Base-by-base conservation (phyloP, 2,797 vertebrate species). In the Distichodus sexfasciatus region DNA sequence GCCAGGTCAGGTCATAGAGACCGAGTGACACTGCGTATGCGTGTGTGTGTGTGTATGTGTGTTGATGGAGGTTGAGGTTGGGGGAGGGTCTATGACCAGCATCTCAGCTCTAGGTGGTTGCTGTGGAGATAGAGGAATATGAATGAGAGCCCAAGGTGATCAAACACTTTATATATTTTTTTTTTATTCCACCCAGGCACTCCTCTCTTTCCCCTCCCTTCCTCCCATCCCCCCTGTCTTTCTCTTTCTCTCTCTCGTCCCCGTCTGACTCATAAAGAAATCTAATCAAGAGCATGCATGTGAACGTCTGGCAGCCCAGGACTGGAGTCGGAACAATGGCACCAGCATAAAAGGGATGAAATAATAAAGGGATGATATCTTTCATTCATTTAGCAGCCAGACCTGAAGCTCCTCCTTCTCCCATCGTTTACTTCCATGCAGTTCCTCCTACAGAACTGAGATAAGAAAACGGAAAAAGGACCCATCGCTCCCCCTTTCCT, bases 71-170 rank as follows among this genome's bases (percentile, higher is more conserved):
- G 10, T 29, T 14, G 17, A 23, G 8, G 35, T 48, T n/a, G 35
- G 31, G 63, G 38, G 54, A 60, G 46, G 59, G 43, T 59, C 71
- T 46, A 2, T 54, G 72, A 40, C 59, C 29, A 36, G 24, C 29
- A 23, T 74, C 66, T 29, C 55, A 40, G 19, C 8, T 10, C n/a
- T 8, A 12, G 46, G n/a, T n/a, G n/a, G 63, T 72, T 75, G 69
- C 62, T 35, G 28, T 77, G 60, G 75, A 63, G 71, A 75, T 46
- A 53, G 51, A 8, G 4, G 41, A 15, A 46, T 53, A 51, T 54
- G 44, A 71, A 43, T 61, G 64, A 46, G 46, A 54, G 44, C 64
- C 33, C 4, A 43, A 29, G 10, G 33, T 55, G 69, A 69, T 69
- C 47, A 54, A 41, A 58, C 58, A 71, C 71, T 24, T 21, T n/a